These are phyloP conservation scores for Hypercompe scribonia DNA, from an alignment of 2,888 invertebrate species.

Conservation along the genomic window DNA sequence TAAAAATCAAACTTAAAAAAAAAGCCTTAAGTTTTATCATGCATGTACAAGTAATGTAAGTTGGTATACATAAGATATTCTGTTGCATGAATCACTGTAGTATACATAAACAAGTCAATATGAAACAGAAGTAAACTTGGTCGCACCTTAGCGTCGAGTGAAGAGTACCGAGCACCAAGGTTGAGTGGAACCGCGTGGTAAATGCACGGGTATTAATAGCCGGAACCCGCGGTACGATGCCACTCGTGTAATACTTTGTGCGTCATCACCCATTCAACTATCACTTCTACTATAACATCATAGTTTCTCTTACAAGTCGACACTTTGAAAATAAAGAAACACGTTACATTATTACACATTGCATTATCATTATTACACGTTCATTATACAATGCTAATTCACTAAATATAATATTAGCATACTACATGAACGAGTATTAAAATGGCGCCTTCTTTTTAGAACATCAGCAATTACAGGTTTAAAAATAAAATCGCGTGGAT, in stretches of 20 bases:
- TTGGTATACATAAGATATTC: background rate
- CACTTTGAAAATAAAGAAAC: background rate
- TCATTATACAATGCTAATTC: background rate
- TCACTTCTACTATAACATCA: slow-evolving; percentile 43
- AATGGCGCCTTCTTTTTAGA: background rate
- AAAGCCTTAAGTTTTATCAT: background rate
- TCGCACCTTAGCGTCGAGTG: slow-evolving; percentile 39
- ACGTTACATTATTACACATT: too few species aligned
- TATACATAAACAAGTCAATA: slow-evolving; percentile 18
- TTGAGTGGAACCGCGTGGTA: slow-evolving; percentile 65
- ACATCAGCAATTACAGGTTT: background rate
- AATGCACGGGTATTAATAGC: slow-evolving; percentile 81
- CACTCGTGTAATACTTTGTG: slow-evolving; percentile 57
- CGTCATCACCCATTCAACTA: slow-evolving; percentile 59
- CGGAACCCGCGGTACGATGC: slow-evolving; percentile 63
- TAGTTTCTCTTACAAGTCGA: slow-evolving; percentile 22
- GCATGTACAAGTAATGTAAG: background rate
- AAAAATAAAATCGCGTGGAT: background rate
- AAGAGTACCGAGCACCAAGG: slow-evolving; percentile 71
- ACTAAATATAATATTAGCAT: background rate
- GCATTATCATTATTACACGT: too few species aligned
- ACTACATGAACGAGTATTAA: too few species aligned
- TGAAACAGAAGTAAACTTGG: slow-evolving; percentile 37
- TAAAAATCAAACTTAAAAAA: background rate
- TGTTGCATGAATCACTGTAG: background rate